These are phyloP conservation scores for Otus sunia DNA, from an alignment of 2,113 vertebrate species.

Conservation along the genomic window DNA sequence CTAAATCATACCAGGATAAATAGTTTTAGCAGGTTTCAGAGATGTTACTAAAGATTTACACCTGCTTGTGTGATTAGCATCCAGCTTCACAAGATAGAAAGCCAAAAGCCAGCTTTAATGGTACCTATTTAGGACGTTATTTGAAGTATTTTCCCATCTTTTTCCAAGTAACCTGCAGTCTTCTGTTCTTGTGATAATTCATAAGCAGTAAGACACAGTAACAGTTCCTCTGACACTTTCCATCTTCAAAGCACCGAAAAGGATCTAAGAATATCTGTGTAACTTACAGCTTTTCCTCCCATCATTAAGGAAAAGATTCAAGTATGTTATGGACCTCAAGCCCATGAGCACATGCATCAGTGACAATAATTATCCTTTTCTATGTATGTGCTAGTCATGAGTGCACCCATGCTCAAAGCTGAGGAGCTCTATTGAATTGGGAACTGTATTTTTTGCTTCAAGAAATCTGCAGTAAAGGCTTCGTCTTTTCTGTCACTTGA, in stretches of 20 bases:
- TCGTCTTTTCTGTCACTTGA: not conserved
- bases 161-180: not conserved
- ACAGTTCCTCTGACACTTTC: not conserved
- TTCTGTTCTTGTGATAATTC: not conserved
- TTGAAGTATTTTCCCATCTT: not conserved
- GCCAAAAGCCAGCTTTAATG: not conserved
- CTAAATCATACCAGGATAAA: not conserved
- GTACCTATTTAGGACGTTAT: not conserved
- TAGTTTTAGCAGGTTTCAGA: not conserved
- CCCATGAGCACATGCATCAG: not conserved
- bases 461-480: not conserved
- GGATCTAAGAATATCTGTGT: not conserved
- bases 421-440: not conserved
- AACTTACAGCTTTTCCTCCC: not conserved
- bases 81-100: not conserved
- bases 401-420: not conserved
- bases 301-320: not conserved
- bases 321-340: not conserved
- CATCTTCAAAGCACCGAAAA: not conserved
- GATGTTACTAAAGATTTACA: not conserved
- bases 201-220: not conserved
- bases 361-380: not conserved
- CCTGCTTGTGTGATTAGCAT: not conserved
- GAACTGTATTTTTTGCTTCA: not conserved
- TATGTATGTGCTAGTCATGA: not conserved